Percentiles rank a stretch among this genome's conserved stretches.
These are phyloP conservation scores for Semibalanus balanoides DNA, from an alignment of 1,140 invertebrate genomes.

Conservation along the genomic window DNA sequence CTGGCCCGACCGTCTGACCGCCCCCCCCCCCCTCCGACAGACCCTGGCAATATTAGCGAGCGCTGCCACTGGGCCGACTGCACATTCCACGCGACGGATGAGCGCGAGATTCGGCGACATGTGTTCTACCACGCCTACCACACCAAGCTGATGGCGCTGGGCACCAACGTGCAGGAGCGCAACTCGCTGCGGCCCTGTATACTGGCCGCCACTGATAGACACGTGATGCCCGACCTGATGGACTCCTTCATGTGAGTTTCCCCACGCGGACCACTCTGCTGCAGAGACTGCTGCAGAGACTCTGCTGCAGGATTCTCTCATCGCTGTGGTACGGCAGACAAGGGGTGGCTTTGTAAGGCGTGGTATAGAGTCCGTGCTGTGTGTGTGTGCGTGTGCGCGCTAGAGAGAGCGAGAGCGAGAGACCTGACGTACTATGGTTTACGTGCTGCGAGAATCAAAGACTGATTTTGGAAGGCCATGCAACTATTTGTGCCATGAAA, in stretches of 20 bases:
- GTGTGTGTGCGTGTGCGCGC: too few species aligned
- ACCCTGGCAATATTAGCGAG: slow-evolving; percentile 20
- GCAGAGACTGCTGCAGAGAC: too few species aligned
- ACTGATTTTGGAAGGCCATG: too few species aligned
- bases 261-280: too few species aligned
- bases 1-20: neutral
- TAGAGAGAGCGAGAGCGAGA: too few species aligned
- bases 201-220: slow-evolving; percentile 12
- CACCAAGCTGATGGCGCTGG: slow-evolving; percentile 51
- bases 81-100: neutral
- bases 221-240: slow-evolving; percentile 18
- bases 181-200: slow-evolving; percentile 37
- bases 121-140: slow-evolving; percentile 63
- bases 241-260: slow-evolving; percentile 12
- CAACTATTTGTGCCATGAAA: too few species aligned
- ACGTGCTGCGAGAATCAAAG: too few species aligned
- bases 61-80: slow-evolving; percentile 3
- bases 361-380: too few species aligned
- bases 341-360: too few species aligned
- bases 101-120: slow-evolving; percentile 35
- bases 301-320: too few species aligned
- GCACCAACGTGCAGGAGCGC: slow-evolving; percentile 42
- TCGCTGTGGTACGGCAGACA: too few species aligned
- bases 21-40: neutral
- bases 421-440: too few species aligned